Evolutionary conservation across 53 echinoderm and acorn worm genomes (phyloP), one percentile per base, ranked within the genome.

Genomic region (Actinopyga echinites): DNA sequence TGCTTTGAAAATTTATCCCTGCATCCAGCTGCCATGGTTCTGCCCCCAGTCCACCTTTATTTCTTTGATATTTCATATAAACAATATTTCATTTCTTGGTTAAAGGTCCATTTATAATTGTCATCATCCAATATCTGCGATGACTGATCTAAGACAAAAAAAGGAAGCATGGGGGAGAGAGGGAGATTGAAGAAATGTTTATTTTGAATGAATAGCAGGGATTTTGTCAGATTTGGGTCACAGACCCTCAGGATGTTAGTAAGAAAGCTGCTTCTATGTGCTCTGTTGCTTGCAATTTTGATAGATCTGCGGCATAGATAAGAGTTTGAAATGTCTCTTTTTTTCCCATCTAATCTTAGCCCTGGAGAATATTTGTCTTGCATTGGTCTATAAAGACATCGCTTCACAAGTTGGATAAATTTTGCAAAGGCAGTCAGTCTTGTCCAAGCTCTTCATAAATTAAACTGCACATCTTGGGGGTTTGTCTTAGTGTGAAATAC

Each of bases 211-310:
- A 38, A 40, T 71, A 32, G 40, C 44, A 44, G 34, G 44, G 71
- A 71, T 71, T 66, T 71, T 71, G 71, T 71, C 71, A 71, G 40
- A 71, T 71, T 71, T 71, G 44, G 71, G 71, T 71, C 71, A 71
- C 42, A 44, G 28, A 71, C 71, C 71, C 71, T 71, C 7, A 71
- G 71, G 71, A 71, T 71, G 45, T 71, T 71, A 71, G 42, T 21
- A 13, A 49, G 71, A 71, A 44, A 44, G 42, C 23, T 71, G 42
- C 44, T 40, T 8, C 71, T 40, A 25, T 21, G n/a, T 3, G 24
- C 44, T 37, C 42, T 21, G 40, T 71, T 49, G 49, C 17, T n/a
- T 49, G 49, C 49, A 49, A 49, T 49, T 49, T 49, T 15, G 49
- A 49, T 49, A 49, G 49, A 32, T 35, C 40, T 71, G 10, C 44